A percentile compares a stretch with the other conserved stretches of the same genome.
Conservation (phyloP, 2,113 vertebrate species). For the Baryphthengus martii region DNA sequence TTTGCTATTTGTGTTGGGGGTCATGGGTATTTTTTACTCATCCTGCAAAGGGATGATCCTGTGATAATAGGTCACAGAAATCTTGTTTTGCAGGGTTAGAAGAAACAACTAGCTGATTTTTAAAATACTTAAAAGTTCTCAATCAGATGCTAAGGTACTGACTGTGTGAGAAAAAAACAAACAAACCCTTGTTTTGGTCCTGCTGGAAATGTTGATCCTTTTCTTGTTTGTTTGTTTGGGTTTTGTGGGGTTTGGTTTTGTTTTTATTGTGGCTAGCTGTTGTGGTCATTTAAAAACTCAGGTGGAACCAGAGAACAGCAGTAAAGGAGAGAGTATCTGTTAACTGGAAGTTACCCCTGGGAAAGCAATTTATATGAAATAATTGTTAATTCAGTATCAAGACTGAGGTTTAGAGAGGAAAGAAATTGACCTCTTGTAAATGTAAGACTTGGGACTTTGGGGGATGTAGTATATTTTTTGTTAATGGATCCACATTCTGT, state of each 20-base stretch:
- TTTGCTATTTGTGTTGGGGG: background rate
- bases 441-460: background rate
- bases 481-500: background rate
- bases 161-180: background rate
- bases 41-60: background rate
- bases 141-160: background rate
- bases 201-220: background rate
- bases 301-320: background rate
- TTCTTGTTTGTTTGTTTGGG: background rate
- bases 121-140: background rate
- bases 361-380: background rate
- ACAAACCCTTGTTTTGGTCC: background rate
- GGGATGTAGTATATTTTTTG: background rate
- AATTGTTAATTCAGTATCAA: background rate
- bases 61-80: background rate
- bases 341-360: background rate
- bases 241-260: no score
- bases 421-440: background rate
- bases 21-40: background rate
- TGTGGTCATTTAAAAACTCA: background rate
- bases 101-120: fast-evolving
- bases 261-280: background rate
- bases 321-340: background rate
- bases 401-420: background rate
- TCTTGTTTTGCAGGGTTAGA: background rate